A percentile compares a stretch with the other conserved stretches of the same genome.
These are phyloP conservation scores for Calyptomena viridis DNA, from an alignment of 2,113 vertebrate species.

Conservation along the genomic window DNA sequence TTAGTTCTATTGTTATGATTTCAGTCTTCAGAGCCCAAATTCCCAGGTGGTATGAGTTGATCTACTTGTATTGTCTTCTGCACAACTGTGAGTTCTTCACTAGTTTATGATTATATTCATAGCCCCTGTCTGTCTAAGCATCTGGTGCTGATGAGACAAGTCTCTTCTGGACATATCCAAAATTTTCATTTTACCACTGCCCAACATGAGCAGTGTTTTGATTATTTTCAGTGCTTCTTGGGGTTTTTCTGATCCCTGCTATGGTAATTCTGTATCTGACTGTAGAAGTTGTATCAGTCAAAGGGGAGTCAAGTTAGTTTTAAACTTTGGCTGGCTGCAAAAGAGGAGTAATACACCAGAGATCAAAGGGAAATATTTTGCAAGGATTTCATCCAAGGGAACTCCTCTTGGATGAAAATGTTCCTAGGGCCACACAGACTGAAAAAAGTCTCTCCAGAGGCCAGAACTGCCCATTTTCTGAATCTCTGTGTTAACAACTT, in stretches of 20 bases:
- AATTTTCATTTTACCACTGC: background rate
- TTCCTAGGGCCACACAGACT: constrained; percentile 75
- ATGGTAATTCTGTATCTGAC: background rate
- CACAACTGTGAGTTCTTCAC: background rate
- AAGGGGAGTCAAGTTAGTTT: constrained; percentile 64
- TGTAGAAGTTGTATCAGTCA: constrained; percentile 65
- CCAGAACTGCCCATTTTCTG: constrained; percentile 51
- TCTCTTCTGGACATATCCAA: background rate
- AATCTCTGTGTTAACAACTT: constrained; percentile 42
- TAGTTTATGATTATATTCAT: background rate
- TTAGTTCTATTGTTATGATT: constrained; percentile 16
- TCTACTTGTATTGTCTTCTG: constrained; percentile 4
- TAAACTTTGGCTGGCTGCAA: constrained; percentile 73
- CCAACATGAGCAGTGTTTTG: background rate
- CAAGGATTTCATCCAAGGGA: constrained; percentile 76
- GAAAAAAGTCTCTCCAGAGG: constrained; percentile 58
- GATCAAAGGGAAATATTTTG: constrained; percentile 76
- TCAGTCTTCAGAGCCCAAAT: constrained; percentile 8
- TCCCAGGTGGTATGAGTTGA: constrained; percentile 29
- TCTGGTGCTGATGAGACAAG: background rate
- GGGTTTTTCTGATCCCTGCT: background rate
- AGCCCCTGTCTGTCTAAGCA: background rate
- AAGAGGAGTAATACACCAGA: constrained; percentile 68
- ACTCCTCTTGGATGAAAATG: constrained; percentile 70
- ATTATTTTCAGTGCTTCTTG: background rate